phyloP scores from a whole-genome alignment of 2,888 invertebrate species.

The Thymelicus lineola region DNA sequence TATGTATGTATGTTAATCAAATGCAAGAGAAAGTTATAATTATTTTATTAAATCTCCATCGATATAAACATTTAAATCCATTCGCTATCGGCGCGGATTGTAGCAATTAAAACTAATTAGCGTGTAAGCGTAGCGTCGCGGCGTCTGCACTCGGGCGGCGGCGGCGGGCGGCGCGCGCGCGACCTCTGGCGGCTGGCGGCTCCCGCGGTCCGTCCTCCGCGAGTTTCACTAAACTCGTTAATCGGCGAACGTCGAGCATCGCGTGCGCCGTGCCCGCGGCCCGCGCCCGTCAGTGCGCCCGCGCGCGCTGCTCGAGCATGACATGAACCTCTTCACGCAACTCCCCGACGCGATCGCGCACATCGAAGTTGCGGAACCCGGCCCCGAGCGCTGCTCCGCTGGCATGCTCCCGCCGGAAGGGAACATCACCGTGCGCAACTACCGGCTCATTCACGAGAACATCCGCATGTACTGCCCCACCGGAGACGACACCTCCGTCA shows the following conservation, averaged over 20 bases:
- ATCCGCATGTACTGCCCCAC: constrained; percentile 72
- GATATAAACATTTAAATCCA: background rate
- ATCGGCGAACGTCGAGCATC: constrained; percentile 39
- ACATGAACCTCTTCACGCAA: constrained; percentile 56
- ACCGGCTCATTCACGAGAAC: constrained; percentile 67
- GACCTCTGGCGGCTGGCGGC: constrained; percentile 34
- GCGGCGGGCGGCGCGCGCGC: constrained; percentile 42
- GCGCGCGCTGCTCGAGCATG: constrained; percentile 62
- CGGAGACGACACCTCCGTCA: constrained; percentile 69
- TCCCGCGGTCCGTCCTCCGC: constrained; percentile 10
- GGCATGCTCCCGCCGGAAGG: constrained; percentile 66
- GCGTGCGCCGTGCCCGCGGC: constrained; percentile 48
- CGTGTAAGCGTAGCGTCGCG: constrained; percentile 38
- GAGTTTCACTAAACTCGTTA: constrained; percentile 39
- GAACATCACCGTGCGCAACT: constrained; percentile 70
- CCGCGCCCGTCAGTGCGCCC: constrained; percentile 48
- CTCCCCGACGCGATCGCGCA: constrained; percentile 49
- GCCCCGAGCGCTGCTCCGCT: constrained; percentile 59
- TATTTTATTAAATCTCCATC: too few relatives aligned
- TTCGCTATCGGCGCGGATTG: constrained; percentile 5
- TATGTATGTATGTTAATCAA: too few relatives aligned
- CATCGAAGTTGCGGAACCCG: constrained; percentile 69
- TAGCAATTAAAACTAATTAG: constrained; percentile 51
- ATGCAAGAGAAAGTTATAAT: too few relatives aligned
- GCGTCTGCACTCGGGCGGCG: constrained; percentile 41